phyloP scores from a whole-genome alignment of 2,888 invertebrate species.

The Acleris cristana region DNA sequence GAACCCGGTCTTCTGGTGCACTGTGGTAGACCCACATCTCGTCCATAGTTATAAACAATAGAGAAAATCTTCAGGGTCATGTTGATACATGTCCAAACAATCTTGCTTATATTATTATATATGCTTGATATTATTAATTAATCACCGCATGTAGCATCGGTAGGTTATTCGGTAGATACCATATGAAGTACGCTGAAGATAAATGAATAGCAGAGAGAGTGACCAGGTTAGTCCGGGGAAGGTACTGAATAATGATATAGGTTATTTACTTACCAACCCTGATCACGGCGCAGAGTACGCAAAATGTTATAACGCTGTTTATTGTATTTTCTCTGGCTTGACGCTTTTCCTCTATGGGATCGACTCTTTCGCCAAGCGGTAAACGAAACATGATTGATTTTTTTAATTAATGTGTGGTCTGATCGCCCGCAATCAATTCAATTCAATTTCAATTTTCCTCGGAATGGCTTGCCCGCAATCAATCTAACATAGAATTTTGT shows the following conservation, averaged over 20 bases:
- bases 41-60: too few species aligned
- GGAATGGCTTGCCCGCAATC: too few species aligned
- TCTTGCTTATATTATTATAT: too few species aligned
- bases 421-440: neutral
- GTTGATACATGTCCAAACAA: too few species aligned
- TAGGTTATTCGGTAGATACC: constrained; percentile 41
- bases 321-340: constrained; percentile 78
- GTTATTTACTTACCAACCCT: constrained; percentile 64
- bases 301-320: constrained; percentile 74
- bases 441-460: too few species aligned
- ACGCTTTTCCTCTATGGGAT: constrained; percentile 78
- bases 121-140: constrained; percentile 10
- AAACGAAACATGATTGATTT: constrained; percentile 71
- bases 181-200: constrained; percentile 47
- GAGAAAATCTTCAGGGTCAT: too few species aligned
- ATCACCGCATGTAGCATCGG: constrained; percentile 27
- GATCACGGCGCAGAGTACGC: constrained; percentile 74
- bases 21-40: too few species aligned
- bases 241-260: neutral
- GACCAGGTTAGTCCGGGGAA: neutral
- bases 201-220: constrained; percentile 35
- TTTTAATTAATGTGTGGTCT: neutral
- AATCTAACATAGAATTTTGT: neutral
- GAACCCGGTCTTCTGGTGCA: too few species aligned
- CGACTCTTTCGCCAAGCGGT: constrained; percentile 75